phyloP scores from a whole-genome alignment of 1,140 invertebrate species.

The Rhopalosiphum maidis region DNA sequence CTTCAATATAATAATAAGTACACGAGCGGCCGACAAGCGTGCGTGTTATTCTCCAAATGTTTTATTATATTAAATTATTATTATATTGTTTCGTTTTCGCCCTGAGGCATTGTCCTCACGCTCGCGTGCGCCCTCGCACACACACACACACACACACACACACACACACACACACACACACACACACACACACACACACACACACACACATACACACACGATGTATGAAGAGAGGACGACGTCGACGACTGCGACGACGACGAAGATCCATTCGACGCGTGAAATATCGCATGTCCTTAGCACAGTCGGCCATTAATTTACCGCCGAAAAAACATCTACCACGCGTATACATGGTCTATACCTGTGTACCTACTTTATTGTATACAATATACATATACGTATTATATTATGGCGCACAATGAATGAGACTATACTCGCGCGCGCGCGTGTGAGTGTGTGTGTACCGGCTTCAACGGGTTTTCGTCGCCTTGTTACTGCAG shows the following conservation, averaged over 20 bases:
- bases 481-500: neutral
- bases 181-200: neutral
- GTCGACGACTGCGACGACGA: neutral
- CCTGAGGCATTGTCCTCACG: conserved; percentile 24
- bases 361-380: neutral
- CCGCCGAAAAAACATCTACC: conserved; percentile 48
- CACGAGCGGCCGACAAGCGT: neutral
- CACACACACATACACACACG: neutral
- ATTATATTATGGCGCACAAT: neutral
- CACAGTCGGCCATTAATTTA: conserved; percentile 45
- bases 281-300: conserved; percentile 53
- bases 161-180: too few relatives aligned
- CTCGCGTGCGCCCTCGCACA: neutral
- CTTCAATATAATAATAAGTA: neutral
- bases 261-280: conserved; percentile 27
- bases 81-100: conserved; percentile 41
- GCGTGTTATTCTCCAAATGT: neutral
- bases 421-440: neutral
- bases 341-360: neutral
- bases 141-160: neutral
- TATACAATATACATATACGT: neutral
- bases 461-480: neutral
- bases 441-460: too few relatives aligned
- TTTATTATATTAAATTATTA: conserved; percentile 18
- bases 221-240: neutral